Percentiles rank a stretch among this genome's conserved stretches.
Conservation (phyloP, 1,140 invertebrate species). For the Orchesella cincta region DNA sequence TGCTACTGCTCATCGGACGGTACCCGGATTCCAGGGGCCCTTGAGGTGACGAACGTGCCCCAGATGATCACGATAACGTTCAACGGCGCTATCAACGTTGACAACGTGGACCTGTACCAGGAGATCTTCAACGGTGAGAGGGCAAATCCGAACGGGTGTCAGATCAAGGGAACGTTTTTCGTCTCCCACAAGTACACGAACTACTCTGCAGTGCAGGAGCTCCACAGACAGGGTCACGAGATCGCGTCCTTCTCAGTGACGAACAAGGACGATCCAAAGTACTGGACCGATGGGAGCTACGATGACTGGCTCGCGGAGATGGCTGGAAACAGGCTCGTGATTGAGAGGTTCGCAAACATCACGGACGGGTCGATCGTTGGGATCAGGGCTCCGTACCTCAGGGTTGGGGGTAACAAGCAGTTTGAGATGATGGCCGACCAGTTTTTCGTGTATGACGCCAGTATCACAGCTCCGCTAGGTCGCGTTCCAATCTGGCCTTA, state of each 20-base stretch:
- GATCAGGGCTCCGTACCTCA: slow-evolving; percentile 82
- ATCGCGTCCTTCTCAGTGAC: slow-evolving; percentile 91
- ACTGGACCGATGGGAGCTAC: slow-evolving; percentile 83
- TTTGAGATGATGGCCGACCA: slow-evolving; percentile 91
- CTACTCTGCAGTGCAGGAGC: slow-evolving; percentile 87
- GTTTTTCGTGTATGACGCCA: slow-evolving; percentile 91
- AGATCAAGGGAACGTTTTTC: slow-evolving; percentile 91
- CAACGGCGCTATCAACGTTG: slow-evolving; percentile 90
- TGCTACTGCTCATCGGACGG: slow-evolving; percentile 93
- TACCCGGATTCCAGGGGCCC: slow-evolving; percentile 79
- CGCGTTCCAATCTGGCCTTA: slow-evolving; percentile 93
- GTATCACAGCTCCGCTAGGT: slow-evolving; percentile 84
- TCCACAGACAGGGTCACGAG: slow-evolving; percentile 89
- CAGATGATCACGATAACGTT: slow-evolving; percentile 94
- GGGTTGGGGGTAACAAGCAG: slow-evolving; percentile 90
- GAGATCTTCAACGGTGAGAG: slow-evolving; percentile 83
- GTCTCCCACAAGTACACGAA: slow-evolving; percentile 95
- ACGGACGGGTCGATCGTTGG: slow-evolving; percentile 86
- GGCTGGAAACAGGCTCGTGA: slow-evolving; percentile 84
- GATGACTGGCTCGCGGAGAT: slow-evolving; percentile 94
- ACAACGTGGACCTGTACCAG: slow-evolving; percentile 89
- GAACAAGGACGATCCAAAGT: slow-evolving; percentile 84
- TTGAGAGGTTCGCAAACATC: slow-evolving; percentile 87
- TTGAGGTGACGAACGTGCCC: slow-evolving; percentile 77
- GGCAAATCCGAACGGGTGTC: slow-evolving; percentile 89